phyloP scores from a whole-genome alignment of 2,888 invertebrate genomes.

The Cistogaster globosa region DNA sequence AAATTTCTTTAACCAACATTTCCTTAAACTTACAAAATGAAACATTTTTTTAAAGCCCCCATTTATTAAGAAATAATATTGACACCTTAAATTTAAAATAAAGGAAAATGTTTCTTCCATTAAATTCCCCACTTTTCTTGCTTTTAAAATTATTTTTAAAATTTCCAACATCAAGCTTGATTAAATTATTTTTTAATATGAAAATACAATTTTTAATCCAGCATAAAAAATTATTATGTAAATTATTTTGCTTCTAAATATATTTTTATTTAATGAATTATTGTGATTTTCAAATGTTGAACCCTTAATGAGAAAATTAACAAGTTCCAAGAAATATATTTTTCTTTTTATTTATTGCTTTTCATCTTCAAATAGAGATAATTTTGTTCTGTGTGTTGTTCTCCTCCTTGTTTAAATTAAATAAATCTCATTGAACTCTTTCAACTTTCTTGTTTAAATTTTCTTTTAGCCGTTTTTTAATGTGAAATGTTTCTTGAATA shows the following conservation, averaged over 20 bases:
- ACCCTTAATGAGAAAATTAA: conserved; percentile 51
- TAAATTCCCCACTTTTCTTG: background rate
- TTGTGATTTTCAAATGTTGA: background rate
- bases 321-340: conserved; percentile 11
- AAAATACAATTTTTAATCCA: background rate
- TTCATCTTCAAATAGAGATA: conserved; percentile 17
- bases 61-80: background rate
- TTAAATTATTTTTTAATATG: too few species aligned
- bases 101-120: too few species aligned
- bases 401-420: conserved; percentile 16
- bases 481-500: too few species aligned
- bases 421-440: background rate
- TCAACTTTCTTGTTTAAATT: background rate
- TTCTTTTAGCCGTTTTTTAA: too few species aligned
- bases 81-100: background rate
- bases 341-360: background rate
- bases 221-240: background rate
- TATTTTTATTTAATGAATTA: conserved; percentile 18
- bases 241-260: background rate
- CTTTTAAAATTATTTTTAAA: background rate
- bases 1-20: too few species aligned
- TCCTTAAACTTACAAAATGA: too few species aligned
- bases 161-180: background rate
- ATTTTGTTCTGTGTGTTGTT: conserved; percentile 12
- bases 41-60: too few species aligned